phyloP scores from a whole-genome alignment of 2,888 invertebrate species.

The Criorhina ranunculi region DNA sequence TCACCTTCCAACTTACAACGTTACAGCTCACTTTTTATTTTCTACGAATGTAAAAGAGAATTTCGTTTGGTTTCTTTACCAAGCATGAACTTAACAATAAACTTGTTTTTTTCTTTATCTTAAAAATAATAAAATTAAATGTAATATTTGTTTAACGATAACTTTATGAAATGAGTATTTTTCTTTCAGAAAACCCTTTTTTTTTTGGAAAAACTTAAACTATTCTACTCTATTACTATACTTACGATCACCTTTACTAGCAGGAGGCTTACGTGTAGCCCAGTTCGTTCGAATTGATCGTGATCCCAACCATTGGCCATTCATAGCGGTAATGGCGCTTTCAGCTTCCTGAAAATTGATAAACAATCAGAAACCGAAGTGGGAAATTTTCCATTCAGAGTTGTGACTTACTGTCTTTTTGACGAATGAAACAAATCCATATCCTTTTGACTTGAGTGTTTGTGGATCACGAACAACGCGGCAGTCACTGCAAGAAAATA shows the following conservation, averaged over 20 bases:
- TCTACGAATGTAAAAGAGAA: conserved; percentile 73
- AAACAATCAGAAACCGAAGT: conserved; percentile 77
- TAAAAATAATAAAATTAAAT: conserved; percentile 38
- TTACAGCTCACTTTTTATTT: conserved; percentile 66
- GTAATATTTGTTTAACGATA: not conserved
- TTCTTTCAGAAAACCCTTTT: not conserved
- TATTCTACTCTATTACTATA: conserved; percentile 62
- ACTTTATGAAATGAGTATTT: not conserved
- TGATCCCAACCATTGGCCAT: conserved; percentile 99
- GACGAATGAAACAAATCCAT: conserved; percentile 99
- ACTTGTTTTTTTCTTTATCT: conserved; percentile 13
- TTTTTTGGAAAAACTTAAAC: not conserved
- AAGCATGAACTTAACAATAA: conserved; percentile 47
- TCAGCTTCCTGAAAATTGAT: conserved; percentile 95
- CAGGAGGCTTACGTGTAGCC: conserved; percentile 99
- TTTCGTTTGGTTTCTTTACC: conserved; percentile 55
- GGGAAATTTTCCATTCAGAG: not conserved
- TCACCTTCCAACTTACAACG: conserved; percentile 76
- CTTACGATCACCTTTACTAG: conserved; percentile 94
- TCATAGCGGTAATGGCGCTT: conserved; percentile 99
- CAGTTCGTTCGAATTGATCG: conserved; percentile 99
- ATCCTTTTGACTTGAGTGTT: conserved; percentile 99
- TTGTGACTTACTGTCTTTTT: conserved; percentile 94
- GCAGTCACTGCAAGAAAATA: conserved; percentile 91
- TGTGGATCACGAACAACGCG: conserved; percentile 99